These are phyloP conservation scores for Echinops telfairi DNA, from an alignment of 2,113 vertebrate genomes.

Conservation along the genomic window DNA sequence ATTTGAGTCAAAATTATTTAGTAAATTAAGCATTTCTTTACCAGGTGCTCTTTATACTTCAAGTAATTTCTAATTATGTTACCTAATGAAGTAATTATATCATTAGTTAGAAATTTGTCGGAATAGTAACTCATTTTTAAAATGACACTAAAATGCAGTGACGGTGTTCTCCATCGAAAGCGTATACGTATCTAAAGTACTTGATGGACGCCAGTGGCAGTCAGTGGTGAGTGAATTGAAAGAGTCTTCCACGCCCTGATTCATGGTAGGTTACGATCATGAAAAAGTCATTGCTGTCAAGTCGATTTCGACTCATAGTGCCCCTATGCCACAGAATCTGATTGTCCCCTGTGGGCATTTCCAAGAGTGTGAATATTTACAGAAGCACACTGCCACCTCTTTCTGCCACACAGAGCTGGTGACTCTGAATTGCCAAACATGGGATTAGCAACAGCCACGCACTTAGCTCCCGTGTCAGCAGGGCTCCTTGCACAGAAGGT, in stretches of 20 bases:
- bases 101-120: slow-evolving; percentile 75
- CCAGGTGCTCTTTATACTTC: slow-evolving; percentile 74
- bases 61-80: slow-evolving; percentile 81
- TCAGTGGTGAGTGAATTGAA: not conserved
- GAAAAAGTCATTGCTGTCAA: not conserved
- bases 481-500: not conserved
- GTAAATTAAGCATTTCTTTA: slow-evolving; percentile 82
- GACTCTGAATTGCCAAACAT: not conserved
- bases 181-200: slow-evolving; percentile 9
- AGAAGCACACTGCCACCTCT: not conserved
- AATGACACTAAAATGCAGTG: slow-evolving; percentile 61
- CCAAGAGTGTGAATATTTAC: not conserved
- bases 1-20: slow-evolving; percentile 79
- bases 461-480: not conserved
- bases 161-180: slow-evolving; percentile 47
- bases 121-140: slow-evolving; percentile 54
- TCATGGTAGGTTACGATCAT: slow-evolving; percentile 43
- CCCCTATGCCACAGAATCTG: not conserved
- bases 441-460: not conserved
- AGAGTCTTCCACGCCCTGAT: slow-evolving; percentile 16
- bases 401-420: not conserved
- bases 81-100: slow-evolving; percentile 82
- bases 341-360: too few species aligned
- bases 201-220: not conserved
- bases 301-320: not conserved